Conservation (phyloP, 35 echinoderm and acorn worm species). For the Eucidaris tribuloides region DNA sequence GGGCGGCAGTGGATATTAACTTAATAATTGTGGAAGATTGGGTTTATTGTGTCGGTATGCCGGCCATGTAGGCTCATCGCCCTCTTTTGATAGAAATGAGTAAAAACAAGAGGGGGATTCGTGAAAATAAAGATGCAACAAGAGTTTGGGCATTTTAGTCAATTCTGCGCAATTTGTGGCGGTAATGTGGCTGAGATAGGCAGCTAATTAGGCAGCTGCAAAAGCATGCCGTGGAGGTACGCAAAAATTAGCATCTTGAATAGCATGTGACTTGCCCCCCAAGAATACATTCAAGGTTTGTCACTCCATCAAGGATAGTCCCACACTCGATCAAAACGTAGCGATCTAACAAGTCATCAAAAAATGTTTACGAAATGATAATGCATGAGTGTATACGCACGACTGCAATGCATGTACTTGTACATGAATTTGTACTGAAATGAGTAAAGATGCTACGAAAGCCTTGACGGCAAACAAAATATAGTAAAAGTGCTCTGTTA, state of each 20-base stretch:
- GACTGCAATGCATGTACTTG: too few species aligned
- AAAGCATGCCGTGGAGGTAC: background rate
- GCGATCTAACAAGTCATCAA: too few species aligned
- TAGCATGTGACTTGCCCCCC: too few species aligned
- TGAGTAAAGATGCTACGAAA: too few species aligned
- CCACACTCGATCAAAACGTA: too few species aligned
- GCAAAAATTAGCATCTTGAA: constrained; percentile 21
- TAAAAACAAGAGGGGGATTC: background rate
- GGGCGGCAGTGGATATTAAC: constrained; percentile 14
- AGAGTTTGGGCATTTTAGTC: constrained; percentile 6
- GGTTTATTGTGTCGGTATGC: constrained; percentile 11
- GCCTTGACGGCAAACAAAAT: too few species aligned
- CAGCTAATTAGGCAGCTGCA: constrained; percentile 11
- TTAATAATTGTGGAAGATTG: constrained; percentile 23
- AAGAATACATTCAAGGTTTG: too few species aligned
- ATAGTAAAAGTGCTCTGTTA: too few species aligned
- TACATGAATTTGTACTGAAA: too few species aligned
- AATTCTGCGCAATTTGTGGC: constrained; percentile 21
- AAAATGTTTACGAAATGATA: too few species aligned
- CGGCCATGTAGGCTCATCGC: background rate
- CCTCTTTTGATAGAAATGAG: background rate
- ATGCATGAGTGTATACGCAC: too few species aligned
- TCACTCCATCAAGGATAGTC: too few species aligned
- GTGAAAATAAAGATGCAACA: background rate
- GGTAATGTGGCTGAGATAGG: background rate